phyloP scores from a whole-genome alignment of 2,888 invertebrate genomes.

The Xestia ashworthii region DNA sequence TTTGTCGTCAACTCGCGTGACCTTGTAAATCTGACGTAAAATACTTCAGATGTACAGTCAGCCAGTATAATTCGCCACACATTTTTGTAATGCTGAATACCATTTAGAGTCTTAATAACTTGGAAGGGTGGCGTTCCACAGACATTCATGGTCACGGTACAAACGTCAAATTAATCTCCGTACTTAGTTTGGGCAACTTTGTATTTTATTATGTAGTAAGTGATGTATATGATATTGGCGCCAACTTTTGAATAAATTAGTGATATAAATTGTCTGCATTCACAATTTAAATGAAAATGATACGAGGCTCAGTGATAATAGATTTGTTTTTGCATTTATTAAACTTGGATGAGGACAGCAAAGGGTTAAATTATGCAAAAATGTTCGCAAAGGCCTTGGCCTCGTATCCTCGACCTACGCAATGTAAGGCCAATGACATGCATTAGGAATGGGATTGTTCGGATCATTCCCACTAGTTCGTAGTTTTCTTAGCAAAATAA shows the following conservation, averaged over 20 bases:
- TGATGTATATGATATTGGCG: background rate
- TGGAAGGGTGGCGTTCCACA: too few species aligned
- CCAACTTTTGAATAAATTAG: slow-evolving; percentile 18
- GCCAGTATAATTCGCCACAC: too few species aligned
- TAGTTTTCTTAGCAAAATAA: background rate
- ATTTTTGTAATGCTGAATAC: too few species aligned
- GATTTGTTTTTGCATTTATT: slow-evolving; percentile 25
- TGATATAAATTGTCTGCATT: slow-evolving; percentile 25
- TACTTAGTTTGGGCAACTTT: too few species aligned
- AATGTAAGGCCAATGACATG: slow-evolving; percentile 15
- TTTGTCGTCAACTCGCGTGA: too few species aligned
- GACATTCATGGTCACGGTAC: too few species aligned
- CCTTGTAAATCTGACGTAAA: too few species aligned
- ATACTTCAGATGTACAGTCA: too few species aligned
- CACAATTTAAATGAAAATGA: slow-evolving; percentile 7
- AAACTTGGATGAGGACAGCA: slow-evolving; percentile 6
- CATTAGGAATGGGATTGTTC: background rate
- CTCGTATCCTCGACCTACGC: slow-evolving; percentile 1
- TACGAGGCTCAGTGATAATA: slow-evolving; percentile 3
- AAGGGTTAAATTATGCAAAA: slow-evolving; percentile 42
- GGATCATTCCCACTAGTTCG: too few species aligned
- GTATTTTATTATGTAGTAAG: too few species aligned
- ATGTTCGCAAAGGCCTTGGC: slow-evolving; percentile 18
- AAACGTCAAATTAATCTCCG: too few species aligned
- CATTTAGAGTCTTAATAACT: too few species aligned